A percentile compares a stretch with the other conserved stretches of the same genome.
phyloP scores from a whole-genome alignment of 64 coral and sea anemone genomes.

The Actinia equina region DNA sequence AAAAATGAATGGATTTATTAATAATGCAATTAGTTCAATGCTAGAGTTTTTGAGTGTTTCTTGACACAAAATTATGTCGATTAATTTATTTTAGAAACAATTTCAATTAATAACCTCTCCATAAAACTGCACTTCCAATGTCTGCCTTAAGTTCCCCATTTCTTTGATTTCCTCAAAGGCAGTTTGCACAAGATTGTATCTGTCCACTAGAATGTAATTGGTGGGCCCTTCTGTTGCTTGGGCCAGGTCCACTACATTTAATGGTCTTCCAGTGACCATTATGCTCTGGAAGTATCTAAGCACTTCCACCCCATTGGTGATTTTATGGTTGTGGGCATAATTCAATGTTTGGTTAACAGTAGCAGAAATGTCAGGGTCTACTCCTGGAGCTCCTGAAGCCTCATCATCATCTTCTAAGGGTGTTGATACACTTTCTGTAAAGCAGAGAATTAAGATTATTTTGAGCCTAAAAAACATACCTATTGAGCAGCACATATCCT shows the following conservation, averaged over 20 bases:
- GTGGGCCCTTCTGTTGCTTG: slow-evolving; percentile 21
- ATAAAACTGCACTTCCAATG: slow-evolving; percentile 58
- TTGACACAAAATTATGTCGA: neutral
- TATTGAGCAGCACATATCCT: too few relatives aligned
- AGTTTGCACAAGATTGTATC: slow-evolving; percentile 21
- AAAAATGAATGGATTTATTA: neutral
- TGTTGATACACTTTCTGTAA: too few relatives aligned
- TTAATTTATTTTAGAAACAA: neutral
- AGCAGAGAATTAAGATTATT: too few relatives aligned
- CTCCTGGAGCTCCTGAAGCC: too few relatives aligned
- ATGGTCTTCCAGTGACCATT: slow-evolving; percentile 42
- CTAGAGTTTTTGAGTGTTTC: neutral
- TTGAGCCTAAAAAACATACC: too few relatives aligned
- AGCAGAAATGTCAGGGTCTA: too few relatives aligned
- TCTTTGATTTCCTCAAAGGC: slow-evolving; percentile 31
- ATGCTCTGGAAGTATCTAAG: slow-evolving; percentile 25
- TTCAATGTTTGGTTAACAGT: too few relatives aligned
- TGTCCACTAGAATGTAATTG: slow-evolving; percentile 41
- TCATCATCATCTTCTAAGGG: too few relatives aligned
- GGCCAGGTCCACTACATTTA: slow-evolving; percentile 2
- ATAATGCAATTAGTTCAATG: neutral
- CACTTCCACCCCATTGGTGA: slow-evolving; percentile 35
- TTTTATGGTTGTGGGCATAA: neutral
- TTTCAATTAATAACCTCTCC: slow-evolving; percentile 20
- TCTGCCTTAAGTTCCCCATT: slow-evolving; percentile 15